Conservation (phyloP, 2,888 invertebrate species). For the Phalera bucephala region DNA sequence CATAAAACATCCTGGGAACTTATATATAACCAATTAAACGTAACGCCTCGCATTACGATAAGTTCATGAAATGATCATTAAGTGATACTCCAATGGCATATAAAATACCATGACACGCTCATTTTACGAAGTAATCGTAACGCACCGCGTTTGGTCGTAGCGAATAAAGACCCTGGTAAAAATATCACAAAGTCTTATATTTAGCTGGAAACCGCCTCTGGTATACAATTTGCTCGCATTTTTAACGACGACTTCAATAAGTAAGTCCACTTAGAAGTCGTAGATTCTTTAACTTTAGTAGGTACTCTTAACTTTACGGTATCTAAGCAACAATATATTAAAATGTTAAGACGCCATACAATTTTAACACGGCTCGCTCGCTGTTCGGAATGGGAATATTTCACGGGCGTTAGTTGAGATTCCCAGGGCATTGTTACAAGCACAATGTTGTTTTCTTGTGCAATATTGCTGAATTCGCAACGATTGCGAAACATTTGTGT, state of each 20-base stretch:
- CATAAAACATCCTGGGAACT: too few species aligned
- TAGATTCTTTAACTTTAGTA: neutral
- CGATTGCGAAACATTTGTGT: slow-evolving; percentile 62
- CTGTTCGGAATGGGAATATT: slow-evolving; percentile 34
- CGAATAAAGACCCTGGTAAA: too few species aligned
- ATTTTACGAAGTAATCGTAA: too few species aligned
- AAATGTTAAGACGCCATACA: slow-evolving; percentile 11
- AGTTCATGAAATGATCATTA: too few species aligned
- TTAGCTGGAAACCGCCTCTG: too few species aligned
- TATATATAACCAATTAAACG: too few species aligned
- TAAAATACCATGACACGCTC: too few species aligned
- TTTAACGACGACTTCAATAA: neutral
- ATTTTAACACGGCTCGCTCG: slow-evolving; percentile 17
- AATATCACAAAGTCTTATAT: too few species aligned
- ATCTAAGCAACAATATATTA: slow-evolving; percentile 12
- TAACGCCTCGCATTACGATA: too few species aligned
- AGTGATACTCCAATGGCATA: too few species aligned
- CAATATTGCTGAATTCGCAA: slow-evolving; percentile 73
- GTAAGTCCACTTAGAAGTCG: neutral
- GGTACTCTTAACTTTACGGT: neutral
- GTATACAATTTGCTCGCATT: too few species aligned
- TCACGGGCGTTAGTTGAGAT: slow-evolving; percentile 51
- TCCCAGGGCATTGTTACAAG: slow-evolving; percentile 67
- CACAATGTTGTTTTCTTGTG: slow-evolving; percentile 75
- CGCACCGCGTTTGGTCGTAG: too few species aligned